phyloP scores from a whole-genome alignment of 2,113 vertebrate genomes.

The Cygnus buccinator region DNA sequence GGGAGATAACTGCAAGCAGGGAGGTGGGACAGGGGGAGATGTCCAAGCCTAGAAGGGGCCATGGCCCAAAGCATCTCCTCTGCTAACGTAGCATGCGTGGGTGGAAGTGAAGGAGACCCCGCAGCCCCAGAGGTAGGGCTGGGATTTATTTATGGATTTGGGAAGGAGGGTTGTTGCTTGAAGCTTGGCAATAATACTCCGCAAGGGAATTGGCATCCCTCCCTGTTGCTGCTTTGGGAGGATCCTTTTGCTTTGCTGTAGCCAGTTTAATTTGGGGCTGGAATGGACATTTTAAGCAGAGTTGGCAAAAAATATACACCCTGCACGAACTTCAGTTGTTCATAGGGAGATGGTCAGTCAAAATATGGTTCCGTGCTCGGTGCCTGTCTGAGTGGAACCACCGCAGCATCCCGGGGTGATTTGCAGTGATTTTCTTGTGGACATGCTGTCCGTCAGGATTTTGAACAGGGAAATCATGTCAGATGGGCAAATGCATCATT shows the following conservation, averaged over 20 bases:
- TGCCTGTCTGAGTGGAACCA: not conserved
- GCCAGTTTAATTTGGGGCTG: not conserved
- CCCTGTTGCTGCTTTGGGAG: fast-evolving
- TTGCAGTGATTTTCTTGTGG: not conserved
- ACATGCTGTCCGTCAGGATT: not conserved
- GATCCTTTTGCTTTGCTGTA: not conserved
- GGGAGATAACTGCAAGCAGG: not conserved
- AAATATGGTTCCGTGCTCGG: not conserved
- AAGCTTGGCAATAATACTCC: not conserved
- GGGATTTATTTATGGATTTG: not conserved
- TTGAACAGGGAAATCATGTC: not conserved
- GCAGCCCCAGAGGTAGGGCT: too few relatives aligned
- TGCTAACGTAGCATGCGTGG: fast-evolving
- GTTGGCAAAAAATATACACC: not conserved
- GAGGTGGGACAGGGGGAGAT: not conserved
- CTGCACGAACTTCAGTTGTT: fast-evolving
- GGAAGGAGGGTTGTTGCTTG: not conserved
- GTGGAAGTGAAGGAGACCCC: not conserved
- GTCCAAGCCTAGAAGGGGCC: not conserved
- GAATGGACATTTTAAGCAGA: not conserved
- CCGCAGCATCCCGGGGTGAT: fast-evolving
- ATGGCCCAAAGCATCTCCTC: not conserved
- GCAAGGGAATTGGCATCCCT: not conserved
- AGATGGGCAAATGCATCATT: not conserved
- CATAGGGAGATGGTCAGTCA: fast-evolving